Conservation (phyloP, 2,113 vertebrate genomes). For the Budorcas taxicolor region DNA sequence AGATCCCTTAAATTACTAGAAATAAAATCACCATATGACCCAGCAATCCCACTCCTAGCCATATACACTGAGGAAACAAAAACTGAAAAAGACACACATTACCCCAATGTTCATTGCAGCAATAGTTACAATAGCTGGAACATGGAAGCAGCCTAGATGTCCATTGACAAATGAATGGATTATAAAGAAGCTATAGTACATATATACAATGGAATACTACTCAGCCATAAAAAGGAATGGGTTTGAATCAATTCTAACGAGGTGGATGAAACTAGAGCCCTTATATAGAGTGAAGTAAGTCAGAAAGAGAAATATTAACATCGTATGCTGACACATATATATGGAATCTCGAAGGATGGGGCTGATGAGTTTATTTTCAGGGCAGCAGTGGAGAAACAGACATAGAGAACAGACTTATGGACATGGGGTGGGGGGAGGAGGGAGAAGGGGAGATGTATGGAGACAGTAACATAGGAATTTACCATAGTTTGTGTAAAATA, state of each 20-base stretch:
- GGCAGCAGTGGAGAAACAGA: background rate
- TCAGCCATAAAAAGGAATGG: background rate
- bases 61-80: background rate
- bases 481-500: background rate
- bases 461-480: background rate
- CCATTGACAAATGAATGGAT: background rate
- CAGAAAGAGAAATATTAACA: background rate
- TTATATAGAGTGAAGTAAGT: background rate
- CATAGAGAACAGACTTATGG: background rate
- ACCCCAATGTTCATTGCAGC: background rate
- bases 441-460: background rate
- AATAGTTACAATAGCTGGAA: background rate
- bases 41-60: background rate
- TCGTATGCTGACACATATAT: background rate
- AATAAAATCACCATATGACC: background rate
- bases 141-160: background rate
- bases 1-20: background rate
- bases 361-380: background rate
- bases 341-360: rapidly evolving
- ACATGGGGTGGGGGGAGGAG: rapidly evolving
- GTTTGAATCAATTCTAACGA: background rate
- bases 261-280: background rate
- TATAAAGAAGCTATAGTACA: background rate
- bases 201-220: background rate
- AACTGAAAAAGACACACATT: background rate